These are phyloP conservation scores for Microtus pennsylvanicus DNA, from an alignment of 2,113 vertebrate species.

Conservation along the genomic window DNA sequence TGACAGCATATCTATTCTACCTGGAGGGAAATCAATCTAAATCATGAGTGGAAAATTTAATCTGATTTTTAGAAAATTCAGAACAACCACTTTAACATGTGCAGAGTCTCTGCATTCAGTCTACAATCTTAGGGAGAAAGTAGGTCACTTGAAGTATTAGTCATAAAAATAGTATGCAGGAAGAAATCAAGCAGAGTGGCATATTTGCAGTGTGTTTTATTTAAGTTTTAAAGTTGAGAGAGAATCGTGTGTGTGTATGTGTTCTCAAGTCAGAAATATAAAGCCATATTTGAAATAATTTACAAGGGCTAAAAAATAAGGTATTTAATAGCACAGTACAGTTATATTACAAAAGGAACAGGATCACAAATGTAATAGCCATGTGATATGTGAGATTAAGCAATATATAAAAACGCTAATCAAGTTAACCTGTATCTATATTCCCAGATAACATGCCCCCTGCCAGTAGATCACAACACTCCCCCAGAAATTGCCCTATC, in stretches of 20 bases:
- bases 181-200: not conserved
- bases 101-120: not conserved
- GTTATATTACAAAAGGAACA: not conserved
- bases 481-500: not conserved
- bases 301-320: not conserved
- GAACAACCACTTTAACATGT: constrained; percentile 14
- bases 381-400: not conserved
- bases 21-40: constrained; percentile 6
- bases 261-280: constrained; percentile 33
- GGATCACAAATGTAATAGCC: not conserved
- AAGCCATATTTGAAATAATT: not conserved
- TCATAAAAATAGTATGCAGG: constrained; percentile 10
- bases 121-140: not conserved
- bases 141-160: constrained; percentile 29
- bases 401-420: not conserved
- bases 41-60: not conserved
- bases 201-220: not conserved
- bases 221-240: not conserved
- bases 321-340: not conserved
- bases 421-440: not conserved
- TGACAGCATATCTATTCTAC: not conserved
- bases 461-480: not conserved
- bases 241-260: not conserved
- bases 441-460: not conserved
- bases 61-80: constrained; percentile 13